Base-by-base conservation (phyloP, 2,113 vertebrate genomes). In the Lampris megalopsis region DNA sequence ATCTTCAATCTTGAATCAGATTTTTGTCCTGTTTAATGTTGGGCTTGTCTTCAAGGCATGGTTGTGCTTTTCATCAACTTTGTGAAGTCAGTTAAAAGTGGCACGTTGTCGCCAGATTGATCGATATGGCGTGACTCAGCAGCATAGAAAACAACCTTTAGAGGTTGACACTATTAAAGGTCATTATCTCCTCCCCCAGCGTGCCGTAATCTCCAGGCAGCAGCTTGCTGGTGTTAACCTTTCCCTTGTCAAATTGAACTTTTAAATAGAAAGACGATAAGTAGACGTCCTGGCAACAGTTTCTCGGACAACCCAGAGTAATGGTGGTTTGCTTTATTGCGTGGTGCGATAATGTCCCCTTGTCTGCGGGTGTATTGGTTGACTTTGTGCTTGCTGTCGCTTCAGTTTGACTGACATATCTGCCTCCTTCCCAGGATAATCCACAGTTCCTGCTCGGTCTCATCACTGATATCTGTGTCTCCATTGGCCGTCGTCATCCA, bases 111-210 rank as follows among this genome's bases (percentile, higher is more conserved):
- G 48, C 1, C n/a, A 48, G 59, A 43, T 41, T 2, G 43, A 38
- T 3, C n/a, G 6, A 9, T 50, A 8, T 9, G 35, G 57, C 49
- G 40, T 81, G 41, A 68, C 9, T 72, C 56, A 9, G 8, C 11
- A 7, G 5, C 6, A 9, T n/a, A 11, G 49, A 75, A 63, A 57
- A 78, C 61, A 54, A 40, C 13, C 40, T 68, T 62, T 68, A 61
- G 61, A 65, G 43, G 62, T 5, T 24, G 52, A 54, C 35, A 48
- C 11, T 80, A 57, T 47, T 68, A 80, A 81, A 83, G 77, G 56
- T 71, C 59, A 61, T 8, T 81, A 75, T 92, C 86, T 80, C 63
- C 48, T 52, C 53, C 10, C 72, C 36, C 81, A 83, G 61, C 9
- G 4, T 50, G 69, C 49, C 62, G 63, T 77, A 84, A 63, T 85